Conservation (phyloP, 2,888 invertebrate species). For the Torymus texanus region DNA sequence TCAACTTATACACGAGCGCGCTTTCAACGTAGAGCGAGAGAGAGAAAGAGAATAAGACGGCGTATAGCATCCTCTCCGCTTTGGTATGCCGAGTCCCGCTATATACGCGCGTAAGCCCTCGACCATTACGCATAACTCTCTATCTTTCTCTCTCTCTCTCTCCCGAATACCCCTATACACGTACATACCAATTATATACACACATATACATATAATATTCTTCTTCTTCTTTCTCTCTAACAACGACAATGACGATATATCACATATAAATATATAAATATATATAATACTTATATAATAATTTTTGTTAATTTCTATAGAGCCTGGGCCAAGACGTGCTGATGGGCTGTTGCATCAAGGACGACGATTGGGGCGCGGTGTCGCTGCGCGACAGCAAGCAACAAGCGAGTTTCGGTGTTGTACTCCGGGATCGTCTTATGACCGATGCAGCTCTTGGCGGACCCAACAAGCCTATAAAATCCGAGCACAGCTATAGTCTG, state of each 20-base stretch:
- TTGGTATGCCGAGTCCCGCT: constrained; percentile 50
- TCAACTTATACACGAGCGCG: no score
- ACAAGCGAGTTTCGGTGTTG: constrained; percentile 75
- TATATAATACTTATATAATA: no score
- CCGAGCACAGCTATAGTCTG: constrained; percentile 93
- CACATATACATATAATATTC: background rate
- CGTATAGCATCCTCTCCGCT: background rate
- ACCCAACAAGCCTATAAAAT: constrained; percentile 85
- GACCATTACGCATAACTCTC: no score
- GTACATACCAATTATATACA: background rate
- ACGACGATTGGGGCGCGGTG: constrained; percentile 73
- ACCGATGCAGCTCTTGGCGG: constrained; percentile 89
- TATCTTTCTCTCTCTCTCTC: no score
- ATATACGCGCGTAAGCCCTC: background rate
- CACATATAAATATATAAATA: no score
- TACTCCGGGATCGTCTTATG: constrained; percentile 92
- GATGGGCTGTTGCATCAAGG: constrained; percentile 78
- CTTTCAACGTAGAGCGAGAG: no score
- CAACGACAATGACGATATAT: background rate
- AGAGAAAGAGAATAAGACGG: no score
- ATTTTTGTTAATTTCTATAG: constrained; percentile 34
- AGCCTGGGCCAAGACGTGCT: constrained; percentile 77
- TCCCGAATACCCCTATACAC: no score
- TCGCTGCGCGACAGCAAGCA: constrained; percentile 26
- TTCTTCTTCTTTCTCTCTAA: no score